phyloP scores from a whole-genome alignment of 1,140 invertebrate genomes.

The Pachyrhynchus sulphureomaculatus region DNA sequence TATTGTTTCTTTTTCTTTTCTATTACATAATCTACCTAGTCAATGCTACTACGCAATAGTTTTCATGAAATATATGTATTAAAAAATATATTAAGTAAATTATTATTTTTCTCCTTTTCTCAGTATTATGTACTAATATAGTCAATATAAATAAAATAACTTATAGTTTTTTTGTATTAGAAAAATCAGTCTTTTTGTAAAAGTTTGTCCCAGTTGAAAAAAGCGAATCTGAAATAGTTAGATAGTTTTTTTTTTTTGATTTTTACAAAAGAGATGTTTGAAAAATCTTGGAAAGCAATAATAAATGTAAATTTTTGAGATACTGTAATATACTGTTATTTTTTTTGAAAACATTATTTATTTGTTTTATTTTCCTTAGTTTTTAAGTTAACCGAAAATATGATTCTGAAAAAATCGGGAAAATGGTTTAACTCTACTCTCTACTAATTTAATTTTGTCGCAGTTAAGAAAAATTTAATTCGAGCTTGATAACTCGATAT shows the following conservation, averaged over 20 bases:
- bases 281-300: slow-evolving; percentile 3
- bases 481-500: too few relatives aligned
- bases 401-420: too few relatives aligned
- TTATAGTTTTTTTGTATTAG: background rate
- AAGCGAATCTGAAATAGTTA: background rate
- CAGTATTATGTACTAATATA: slow-evolving; percentile 8
- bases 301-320: background rate
- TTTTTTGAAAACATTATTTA: slow-evolving; percentile 8
- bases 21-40: slow-evolving; percentile 1
- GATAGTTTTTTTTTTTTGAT: background rate
- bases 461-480: too few relatives aligned
- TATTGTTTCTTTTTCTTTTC: background rate
- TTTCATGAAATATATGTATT: background rate
- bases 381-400: too few relatives aligned
- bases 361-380: background rate
- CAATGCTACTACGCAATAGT: slow-evolving; percentile 7
- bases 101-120: slow-evolving; percentile 16
- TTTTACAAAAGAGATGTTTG: too few relatives aligned
- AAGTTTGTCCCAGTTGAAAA: background rate
- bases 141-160: background rate
- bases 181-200: background rate
- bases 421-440: too few relatives aligned
- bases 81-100: slow-evolving; percentile 7
- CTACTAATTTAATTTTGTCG: too few relatives aligned
- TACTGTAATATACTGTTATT: slow-evolving; percentile 16